Evolutionary conservation across 2,888 invertebrate genomes (phyloP).

Genomic region (Agrypnus murinus): DNA sequence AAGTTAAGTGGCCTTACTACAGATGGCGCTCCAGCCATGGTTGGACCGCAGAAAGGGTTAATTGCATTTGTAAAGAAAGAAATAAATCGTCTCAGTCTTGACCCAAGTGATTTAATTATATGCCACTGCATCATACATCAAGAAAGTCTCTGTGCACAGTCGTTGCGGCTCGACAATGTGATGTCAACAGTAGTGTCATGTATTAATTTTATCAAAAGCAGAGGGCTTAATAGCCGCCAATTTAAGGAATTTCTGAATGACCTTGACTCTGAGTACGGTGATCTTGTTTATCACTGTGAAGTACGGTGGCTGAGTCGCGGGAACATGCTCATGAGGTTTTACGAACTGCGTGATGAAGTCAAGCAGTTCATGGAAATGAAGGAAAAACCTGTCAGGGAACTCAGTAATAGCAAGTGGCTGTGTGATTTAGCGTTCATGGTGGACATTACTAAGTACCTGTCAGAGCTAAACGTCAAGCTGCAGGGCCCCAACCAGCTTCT

Average conservation of each 20-base stretch:
- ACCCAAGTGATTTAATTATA: slow-evolving; percentile 21
- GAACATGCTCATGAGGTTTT: slow-evolving; percentile 35
- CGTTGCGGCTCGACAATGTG: slow-evolving; percentile 45
- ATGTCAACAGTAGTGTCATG: slow-evolving; percentile 47
- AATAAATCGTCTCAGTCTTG: no score
- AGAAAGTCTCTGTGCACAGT: slow-evolving; percentile 55
- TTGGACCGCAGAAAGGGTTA: slow-evolving; percentile 42
- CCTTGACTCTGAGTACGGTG: background rate
- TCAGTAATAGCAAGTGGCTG: slow-evolving; percentile 38
- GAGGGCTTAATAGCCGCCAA: slow-evolving; percentile 20
- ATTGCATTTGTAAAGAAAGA: no score
- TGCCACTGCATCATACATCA: slow-evolving; percentile 59
- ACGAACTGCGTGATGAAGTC: background rate
- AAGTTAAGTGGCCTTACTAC: slow-evolving; percentile 42
- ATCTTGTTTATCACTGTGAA: background rate
- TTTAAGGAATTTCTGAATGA: background rate
- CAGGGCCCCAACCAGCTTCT: slow-evolving; percentile 36
- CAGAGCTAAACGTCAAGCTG: slow-evolving; percentile 39
- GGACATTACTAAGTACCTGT: slow-evolving; percentile 37
- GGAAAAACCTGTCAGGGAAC: slow-evolving; percentile 23
- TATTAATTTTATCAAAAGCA: slow-evolving; percentile 56
- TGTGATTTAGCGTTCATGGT: slow-evolving; percentile 48
- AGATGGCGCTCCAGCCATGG: slow-evolving; percentile 51
- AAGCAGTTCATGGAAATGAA: slow-evolving; percentile 39
- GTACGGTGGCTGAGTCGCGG: slow-evolving; percentile 9